Evolutionary conservation across 2,797 vertebrate species (phyloP), one percentile per base, ranked within the genome.

Genomic region (Gymnoscopelus microlampas): DNA sequence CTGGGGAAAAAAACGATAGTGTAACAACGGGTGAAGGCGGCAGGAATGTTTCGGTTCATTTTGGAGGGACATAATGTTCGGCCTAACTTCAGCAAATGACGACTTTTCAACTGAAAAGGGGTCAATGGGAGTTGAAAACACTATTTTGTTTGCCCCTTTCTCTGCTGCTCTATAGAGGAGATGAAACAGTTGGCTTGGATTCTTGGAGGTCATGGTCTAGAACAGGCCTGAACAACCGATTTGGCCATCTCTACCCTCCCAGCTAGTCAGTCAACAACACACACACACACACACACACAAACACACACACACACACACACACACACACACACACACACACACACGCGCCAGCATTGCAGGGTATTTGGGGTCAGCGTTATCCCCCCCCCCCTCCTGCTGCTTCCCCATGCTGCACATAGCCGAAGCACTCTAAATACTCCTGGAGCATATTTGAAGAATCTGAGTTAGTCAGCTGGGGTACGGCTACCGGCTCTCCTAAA

Each of bases 121-220:
- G 7, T 39, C 35, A 6, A 39, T 39, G 35, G 35, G 7, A 4
- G 29, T 32, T 32, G 29, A 32, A 19, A 32, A 32, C 5, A 32
- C 29, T 32, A 32, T 5, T 32, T 39, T 39, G 7, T 39, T 39
- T 39, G 14, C n/a, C 6, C 4, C 49, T 48, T 26, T 8, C 35
- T 7, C 35, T 39, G 35, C 7, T 39, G 35, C 35, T 39, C 35
- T 44, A 8, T 26, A 35, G 63, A 79, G 59, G 50, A 74, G 56
- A 60, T 66, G 29, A 71, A 81, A 81, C 69, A 59, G 65, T 39
- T 85, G 63, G 11, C 75, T 73, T 70, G 47, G 71, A 88, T 87
- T 79, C 76, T 68, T 81, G 63, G 70, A 85, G 76, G 57, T 65
- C 60, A 60, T 74, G 61, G 35, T 51, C 44, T 57, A 3, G 13